These are phyloP conservation scores for Serripes groenlandicus DNA, from an alignment of 2,888 invertebrate species.

Conservation along the genomic window DNA sequence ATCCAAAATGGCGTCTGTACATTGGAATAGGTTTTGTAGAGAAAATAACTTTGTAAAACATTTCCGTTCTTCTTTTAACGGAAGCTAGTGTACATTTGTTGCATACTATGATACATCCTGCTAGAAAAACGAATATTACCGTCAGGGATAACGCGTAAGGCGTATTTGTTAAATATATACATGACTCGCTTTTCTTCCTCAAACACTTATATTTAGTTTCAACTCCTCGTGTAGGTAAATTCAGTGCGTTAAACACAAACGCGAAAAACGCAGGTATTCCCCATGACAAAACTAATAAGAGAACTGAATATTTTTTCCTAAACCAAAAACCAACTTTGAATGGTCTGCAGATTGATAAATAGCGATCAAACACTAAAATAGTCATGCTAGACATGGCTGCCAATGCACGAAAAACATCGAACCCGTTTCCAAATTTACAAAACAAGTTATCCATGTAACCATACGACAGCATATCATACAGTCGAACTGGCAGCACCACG, in stretches of 20 bases:
- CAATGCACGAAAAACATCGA: conserved; percentile 82
- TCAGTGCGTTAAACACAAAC: conserved; percentile 78
- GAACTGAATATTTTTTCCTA: conserved; percentile 60
- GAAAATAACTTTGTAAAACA: conserved; percentile 77
- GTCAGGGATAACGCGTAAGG: conserved; percentile 19
- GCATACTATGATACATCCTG: conserved; percentile 78
- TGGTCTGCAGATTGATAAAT: conserved; percentile 80
- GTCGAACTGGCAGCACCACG: conserved; percentile 81
- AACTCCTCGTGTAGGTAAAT: conserved; percentile 32
- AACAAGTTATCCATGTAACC: conserved; percentile 72
- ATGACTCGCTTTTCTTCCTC: conserved; percentile 16
- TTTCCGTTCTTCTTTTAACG: conserved; percentile 75
- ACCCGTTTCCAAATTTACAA: conserved; percentile 77
- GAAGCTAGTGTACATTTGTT: conserved; percentile 78
- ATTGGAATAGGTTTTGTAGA: conserved; percentile 70
- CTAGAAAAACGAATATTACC: conserved; percentile 72
- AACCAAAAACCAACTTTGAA: conserved; percentile 80
- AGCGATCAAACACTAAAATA: conserved; percentile 80
- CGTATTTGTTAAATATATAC: conserved; percentile 33
- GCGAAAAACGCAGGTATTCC: conserved; percentile 77
- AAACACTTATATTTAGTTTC: conserved; percentile 16
- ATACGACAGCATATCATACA: conserved; percentile 76
- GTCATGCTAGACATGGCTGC: conserved; percentile 80
- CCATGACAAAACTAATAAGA: conserved; percentile 78
- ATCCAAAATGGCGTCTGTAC: conserved; percentile 78